Percentiles rank a stretch among this genome's conserved stretches.
Conservation (phyloP, 2,113 vertebrate genomes). For the Epinephelus lanceolatus region DNA sequence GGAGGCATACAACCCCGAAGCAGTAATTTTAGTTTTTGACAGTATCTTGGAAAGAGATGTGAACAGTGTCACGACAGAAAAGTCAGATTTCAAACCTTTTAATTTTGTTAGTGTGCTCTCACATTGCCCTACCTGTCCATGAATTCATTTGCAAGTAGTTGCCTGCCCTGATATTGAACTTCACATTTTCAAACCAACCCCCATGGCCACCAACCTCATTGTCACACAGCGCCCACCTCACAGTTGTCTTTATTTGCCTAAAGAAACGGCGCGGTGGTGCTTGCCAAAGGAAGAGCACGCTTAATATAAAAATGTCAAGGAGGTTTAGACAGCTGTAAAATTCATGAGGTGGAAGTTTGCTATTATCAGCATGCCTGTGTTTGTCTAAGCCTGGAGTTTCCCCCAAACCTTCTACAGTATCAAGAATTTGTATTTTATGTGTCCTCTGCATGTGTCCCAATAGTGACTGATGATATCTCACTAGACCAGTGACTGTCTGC, state of each 20-base stretch:
- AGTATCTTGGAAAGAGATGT: too few species aligned
- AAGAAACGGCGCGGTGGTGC: background rate
- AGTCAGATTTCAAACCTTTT: too few species aligned
- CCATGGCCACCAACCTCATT: too few species aligned
- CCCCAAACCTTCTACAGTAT: slow-evolving; percentile 27
- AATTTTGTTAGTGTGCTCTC: too few species aligned
- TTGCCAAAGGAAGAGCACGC: slow-evolving; percentile 23
- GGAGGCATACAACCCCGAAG: too few species aligned
- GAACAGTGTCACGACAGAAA: too few species aligned
- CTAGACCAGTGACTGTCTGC: slow-evolving; percentile 43
- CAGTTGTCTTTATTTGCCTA: slow-evolving; percentile 19
- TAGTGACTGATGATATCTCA: slow-evolving; percentile 64
- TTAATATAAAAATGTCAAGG: slow-evolving; percentile 67
- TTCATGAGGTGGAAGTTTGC: slow-evolving; percentile 65
- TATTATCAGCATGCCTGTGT: slow-evolving; percentile 56
- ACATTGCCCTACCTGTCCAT: too few species aligned
- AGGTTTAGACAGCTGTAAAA: slow-evolving; percentile 70
- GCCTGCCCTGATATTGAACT: too few species aligned
- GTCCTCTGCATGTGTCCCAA: slow-evolving; percentile 31
- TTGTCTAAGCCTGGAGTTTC: slow-evolving; percentile 44
- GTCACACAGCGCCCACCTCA: background rate
- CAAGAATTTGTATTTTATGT: slow-evolving; percentile 43
- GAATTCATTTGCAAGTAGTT: too few species aligned
- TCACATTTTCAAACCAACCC: too few species aligned
- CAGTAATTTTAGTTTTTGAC: too few species aligned